Percentiles rank a stretch among this genome's conserved stretches.
Conservation (phyloP, 2,888 invertebrate genomes). For the Drosophila hamatofila region DNA sequence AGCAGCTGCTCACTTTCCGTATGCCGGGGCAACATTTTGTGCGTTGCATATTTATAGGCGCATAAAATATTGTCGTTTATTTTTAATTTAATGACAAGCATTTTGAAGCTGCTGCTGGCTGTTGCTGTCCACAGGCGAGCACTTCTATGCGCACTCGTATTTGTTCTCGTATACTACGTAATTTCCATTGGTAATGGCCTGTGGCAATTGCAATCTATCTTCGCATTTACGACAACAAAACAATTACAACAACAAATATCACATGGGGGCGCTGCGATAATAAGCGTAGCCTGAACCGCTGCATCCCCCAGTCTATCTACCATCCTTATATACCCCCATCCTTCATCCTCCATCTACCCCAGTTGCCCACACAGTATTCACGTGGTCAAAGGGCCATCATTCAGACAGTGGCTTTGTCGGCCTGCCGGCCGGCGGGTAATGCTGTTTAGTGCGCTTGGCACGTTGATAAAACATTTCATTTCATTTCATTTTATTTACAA, state of each 20-base stretch:
- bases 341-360: neutral
- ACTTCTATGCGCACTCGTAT: neutral
- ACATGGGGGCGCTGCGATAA: constrained; percentile 59
- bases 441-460: constrained; percentile 74
- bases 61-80: constrained; percentile 82
- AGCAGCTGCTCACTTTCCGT: constrained; percentile 69
- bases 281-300: constrained; percentile 44
- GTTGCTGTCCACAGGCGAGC: neutral
- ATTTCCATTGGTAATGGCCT: constrained; percentile 77
- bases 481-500: constrained; percentile 75
- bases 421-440: neutral
- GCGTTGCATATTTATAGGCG: constrained; percentile 79
- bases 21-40: constrained; percentile 34
- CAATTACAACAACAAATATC: constrained; percentile 80
- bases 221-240: constrained; percentile 79
- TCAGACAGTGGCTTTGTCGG: constrained; percentile 40
- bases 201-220: constrained; percentile 80
- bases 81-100: constrained; percentile 81
- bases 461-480: constrained; percentile 81
- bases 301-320: neutral
- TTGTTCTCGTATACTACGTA: constrained; percentile 36
- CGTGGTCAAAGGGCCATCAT: constrained; percentile 69
- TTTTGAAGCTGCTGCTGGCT: constrained; percentile 52
- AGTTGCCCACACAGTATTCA: constrained; percentile 7
- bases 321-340: neutral